These are phyloP conservation scores for Gorsachius goisagi DNA, from an alignment of 2,113 vertebrate genomes.

Conservation along the genomic window DNA sequence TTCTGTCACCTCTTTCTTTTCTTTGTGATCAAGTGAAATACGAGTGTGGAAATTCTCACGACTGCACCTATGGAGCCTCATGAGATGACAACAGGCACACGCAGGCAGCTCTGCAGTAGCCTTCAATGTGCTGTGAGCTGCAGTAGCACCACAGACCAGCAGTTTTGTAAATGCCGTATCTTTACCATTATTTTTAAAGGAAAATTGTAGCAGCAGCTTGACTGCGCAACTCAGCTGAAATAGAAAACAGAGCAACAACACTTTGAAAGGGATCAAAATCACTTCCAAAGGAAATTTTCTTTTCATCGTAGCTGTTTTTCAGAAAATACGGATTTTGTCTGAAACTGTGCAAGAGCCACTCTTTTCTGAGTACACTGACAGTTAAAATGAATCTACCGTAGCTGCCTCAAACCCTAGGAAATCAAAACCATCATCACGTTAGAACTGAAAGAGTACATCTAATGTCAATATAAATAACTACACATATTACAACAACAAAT, in stretches of 20 bases:
- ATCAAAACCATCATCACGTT: not conserved
- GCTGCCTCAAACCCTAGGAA: not conserved
- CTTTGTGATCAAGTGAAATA: not conserved
- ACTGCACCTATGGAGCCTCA: not conserved
- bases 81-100: rapidly evolving
- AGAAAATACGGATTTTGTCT: not conserved
- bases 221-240: not conserved
- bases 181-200: not conserved
- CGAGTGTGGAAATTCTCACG: not conserved
- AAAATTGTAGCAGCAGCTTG: not conserved
- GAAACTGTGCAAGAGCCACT: not conserved
- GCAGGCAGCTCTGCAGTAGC: not conserved
- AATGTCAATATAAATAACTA: not conserved
- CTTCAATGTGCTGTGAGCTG: not conserved
- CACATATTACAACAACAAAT: not conserved
- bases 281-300: not conserved
- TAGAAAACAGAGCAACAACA: not conserved
- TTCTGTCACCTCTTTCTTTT: not conserved
- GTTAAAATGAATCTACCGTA: not conserved
- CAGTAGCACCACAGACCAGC: not conserved
- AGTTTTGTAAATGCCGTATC: not conserved
- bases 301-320: not conserved
- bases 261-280: not conserved
- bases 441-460: not conserved
- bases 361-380: not conserved